Evolutionary conservation across 2,888 invertebrate genomes (phyloP).

Genomic region (Mechanitis messenoides): DNA sequence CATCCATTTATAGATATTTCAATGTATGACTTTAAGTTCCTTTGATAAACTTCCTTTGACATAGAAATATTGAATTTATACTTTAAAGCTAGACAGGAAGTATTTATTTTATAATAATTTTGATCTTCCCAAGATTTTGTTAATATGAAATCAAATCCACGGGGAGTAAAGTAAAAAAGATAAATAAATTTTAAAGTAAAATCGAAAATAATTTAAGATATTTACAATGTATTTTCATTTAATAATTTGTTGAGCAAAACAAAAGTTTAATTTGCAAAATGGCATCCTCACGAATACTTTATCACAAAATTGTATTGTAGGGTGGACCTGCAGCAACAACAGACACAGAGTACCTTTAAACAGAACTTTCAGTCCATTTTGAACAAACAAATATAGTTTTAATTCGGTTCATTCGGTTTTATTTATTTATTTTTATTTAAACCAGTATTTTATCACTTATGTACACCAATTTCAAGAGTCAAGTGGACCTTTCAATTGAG

Average conservation of each 20-base stretch:
- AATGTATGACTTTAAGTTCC: too few species aligned
- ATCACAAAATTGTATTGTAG: conserved; percentile 6
- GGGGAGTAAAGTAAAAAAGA: too few species aligned
- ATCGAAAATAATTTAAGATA: background rate
- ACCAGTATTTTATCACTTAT: too few species aligned
- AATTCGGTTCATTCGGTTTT: background rate
- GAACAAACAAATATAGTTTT: background rate
- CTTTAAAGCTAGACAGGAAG: too few species aligned
- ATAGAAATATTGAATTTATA: too few species aligned
- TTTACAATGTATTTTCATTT: background rate
- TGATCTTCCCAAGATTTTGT: background rate
- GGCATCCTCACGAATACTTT: conserved; percentile 7
- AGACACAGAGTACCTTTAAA: conserved; percentile 1
- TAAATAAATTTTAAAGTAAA: too few species aligned
- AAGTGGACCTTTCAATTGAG: too few species aligned
- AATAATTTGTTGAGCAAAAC: conserved; percentile 4
- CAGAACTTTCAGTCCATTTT: background rate
- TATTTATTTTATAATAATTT: too few species aligned
- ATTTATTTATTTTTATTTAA: background rate
- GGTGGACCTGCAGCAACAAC: conserved; percentile 4
- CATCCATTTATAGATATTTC: too few species aligned
- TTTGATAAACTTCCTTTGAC: too few species aligned
- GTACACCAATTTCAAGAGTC: too few species aligned
- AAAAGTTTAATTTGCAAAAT: conserved; percentile 6
- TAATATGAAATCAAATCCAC: too few species aligned